Base-by-base conservation (phyloP, 2,797 vertebrate genomes). In the Mormyrus hasselquistii region DNA sequence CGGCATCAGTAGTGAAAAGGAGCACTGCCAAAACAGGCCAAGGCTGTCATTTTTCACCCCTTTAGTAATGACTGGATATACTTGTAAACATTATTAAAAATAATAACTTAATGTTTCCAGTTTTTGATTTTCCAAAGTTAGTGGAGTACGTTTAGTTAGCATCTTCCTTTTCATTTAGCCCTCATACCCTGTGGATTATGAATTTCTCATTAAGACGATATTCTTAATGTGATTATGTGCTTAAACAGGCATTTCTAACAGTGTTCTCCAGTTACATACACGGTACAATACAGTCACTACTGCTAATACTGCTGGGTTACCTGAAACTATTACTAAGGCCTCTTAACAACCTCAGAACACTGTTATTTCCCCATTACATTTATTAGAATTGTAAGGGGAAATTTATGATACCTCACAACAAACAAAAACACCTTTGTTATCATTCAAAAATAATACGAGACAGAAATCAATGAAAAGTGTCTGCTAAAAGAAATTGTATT, bases 41-140 rank as follows among this genome's bases (percentile, higher is more conserved):
- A 96, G 96, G 96, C 95, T 95, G 95, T 95, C 96, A 97, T 97
- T 96, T 96, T 96, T 97, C 96, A 97, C 95, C 76, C 91, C 94
- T 96, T 95, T 89, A 95, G 95, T 96, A 97, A 96, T 96, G 96
- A 96, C 96, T 96, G 95, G 95, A 96, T 95, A 96, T 95, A 96
- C 96, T 97, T 97, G 97, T 97, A 97, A 96, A 97, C 96, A 97
- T 96, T 97, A 97, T 97, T 97, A 97, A 97, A 97, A 97, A 97
- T 96, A 97, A 97, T 96, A 97, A 96, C 96, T 96, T 96, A 95
- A 97, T 96, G 96, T 95, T 96, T 97, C 95, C 96, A 96, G 95
- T 96, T 95, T 95, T 95, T 95, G 95, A 96, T 94, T 96, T 93
- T 94, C 94, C 92, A 93, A 93, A 96, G 96, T 96, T 96, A 96